Evolutionary conservation across 2,113 vertebrate genomes (phyloP), one percentile per base, ranked within the genome.

Genomic region (Psilopogon haemacephalus): DNA sequence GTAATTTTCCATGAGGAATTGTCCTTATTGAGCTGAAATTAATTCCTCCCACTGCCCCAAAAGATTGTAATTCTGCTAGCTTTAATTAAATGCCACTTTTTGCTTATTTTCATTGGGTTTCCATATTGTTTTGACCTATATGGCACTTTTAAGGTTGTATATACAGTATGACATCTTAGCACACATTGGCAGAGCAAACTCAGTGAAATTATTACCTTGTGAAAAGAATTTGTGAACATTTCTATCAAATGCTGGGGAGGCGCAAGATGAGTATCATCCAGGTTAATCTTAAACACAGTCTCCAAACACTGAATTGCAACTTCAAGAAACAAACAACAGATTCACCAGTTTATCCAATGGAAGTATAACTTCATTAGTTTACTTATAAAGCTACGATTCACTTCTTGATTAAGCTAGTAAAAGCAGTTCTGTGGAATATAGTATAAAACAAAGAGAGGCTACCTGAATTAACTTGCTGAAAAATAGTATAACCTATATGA

Each of bases 301-400:
- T 99, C 99, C 98, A 99, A 94, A 97, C 99, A 99, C 96, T 99
- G 99, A 94, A 99, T 98, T 46, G 99, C 99, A 96, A 99, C 99
- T 99, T 95, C 91, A 20, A 94, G 87, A 52, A 15, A 77, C 84
- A 91, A 75, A 92, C 38, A 78, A 44, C 24, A 6, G 73, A 86
- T 24, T 84, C 19, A 89, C 5, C 11, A 42, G 20, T 81, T 95
- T 88, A 37, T 87, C 50, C 50, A 85, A 63, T 0, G 75, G 33
- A 83, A 82, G 46, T 55, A 15, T 48, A 74, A 70, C n/a, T 88
- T 82, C 55, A 90, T 28, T 89, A 17, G n/a, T 67, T 80, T 44
- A 62, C 79, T 91, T 75, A 75, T 84, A 81, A 86, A 89, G 37
- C 10, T 67, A 32, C 63, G 71, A 72, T 56, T 94, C 38, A 71